Evolutionary conservation across 2,797 vertebrate species (phyloP).

Genomic region (Kryptolebias ocellatus): DNA sequence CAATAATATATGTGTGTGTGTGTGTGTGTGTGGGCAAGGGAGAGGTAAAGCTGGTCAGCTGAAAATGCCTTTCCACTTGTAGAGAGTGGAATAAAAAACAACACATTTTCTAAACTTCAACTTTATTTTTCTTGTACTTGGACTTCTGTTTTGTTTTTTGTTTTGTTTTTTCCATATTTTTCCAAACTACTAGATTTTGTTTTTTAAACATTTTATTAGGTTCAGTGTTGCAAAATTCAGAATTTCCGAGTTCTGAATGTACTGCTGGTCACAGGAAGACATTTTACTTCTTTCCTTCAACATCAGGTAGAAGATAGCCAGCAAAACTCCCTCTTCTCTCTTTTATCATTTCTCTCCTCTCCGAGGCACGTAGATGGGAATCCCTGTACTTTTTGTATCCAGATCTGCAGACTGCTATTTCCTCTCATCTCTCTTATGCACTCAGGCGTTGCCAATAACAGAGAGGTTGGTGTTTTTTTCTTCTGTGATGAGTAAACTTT

Average conservation of each 20-base stretch:
- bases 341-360: slow-evolving; percentile 36
- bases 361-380: slow-evolving; percentile 76
- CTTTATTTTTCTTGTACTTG: not conserved
- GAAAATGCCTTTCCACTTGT: no score
- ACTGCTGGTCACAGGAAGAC: slow-evolving; percentile 21
- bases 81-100: no score
- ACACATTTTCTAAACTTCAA: no score
- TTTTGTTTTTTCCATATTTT: no score
- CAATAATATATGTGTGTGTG: not conserved
- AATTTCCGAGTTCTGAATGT: not conserved
- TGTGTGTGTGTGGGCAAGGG: no score
- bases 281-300: slow-evolving; percentile 37
- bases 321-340: slow-evolving; percentile 21
- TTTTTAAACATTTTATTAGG: not conserved
- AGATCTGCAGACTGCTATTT: slow-evolving; percentile 56
- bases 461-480: slow-evolving; percentile 7
- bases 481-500: not conserved
- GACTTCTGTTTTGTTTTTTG: no score
- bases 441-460: slow-evolving; percentile 20
- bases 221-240: not conserved
- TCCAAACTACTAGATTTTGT: not conserved
- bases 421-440: slow-evolving; percentile 21
- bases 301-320: slow-evolving; percentile 25
- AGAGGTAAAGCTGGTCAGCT: no score
- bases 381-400: slow-evolving; percentile 61